Evolutionary conservation across 2,113 vertebrate species (phyloP).

Genomic region (Amblyornis subalaris): DNA sequence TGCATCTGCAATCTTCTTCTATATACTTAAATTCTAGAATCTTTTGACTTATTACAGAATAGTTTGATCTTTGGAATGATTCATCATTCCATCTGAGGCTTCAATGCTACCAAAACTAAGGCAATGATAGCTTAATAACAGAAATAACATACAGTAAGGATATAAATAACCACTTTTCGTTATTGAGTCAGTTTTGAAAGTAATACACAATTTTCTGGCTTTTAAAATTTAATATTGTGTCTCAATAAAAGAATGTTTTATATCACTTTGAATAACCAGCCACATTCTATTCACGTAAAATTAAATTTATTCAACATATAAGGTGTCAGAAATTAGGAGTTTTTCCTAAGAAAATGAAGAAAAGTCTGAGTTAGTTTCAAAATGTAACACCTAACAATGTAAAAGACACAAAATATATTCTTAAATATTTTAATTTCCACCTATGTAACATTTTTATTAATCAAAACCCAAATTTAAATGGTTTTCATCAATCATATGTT

Average conservation of each 20-base stretch:
- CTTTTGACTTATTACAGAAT: neutral
- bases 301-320: neutral
- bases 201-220: neutral
- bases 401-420: neutral
- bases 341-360: neutral
- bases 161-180: neutral
- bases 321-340: neutral
- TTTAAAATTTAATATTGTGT: neutral
- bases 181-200: neutral
- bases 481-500: neutral
- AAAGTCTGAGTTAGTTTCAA: neutral
- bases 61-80: neutral
- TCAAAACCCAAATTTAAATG: neutral
- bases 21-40: neutral
- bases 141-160: neutral
- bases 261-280: neutral
- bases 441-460: neutral
- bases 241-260: neutral
- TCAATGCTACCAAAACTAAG: neutral
- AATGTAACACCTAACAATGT: neutral
- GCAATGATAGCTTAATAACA: neutral
- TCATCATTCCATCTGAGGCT: neutral
- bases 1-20: neutral
- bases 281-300: neutral
- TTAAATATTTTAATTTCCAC: neutral